phyloP scores from a whole-genome alignment of 2,113 vertebrate genomes.

The Podarcis raffonei region DNA sequence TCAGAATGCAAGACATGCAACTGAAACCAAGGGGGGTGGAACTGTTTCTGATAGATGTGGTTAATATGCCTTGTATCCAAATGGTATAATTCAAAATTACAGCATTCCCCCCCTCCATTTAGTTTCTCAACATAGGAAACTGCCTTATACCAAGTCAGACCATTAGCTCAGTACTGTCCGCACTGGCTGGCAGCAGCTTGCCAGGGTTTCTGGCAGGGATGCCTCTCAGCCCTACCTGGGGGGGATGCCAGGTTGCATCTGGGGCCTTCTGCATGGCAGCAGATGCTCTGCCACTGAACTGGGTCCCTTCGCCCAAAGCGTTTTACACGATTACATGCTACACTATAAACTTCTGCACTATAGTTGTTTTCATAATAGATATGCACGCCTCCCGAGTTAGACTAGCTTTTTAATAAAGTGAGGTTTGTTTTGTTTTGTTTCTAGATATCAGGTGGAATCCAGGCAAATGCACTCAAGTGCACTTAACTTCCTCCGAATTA shows the following conservation, averaged over 20 bases:
- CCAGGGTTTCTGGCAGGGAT: no score
- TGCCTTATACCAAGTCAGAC: no score
- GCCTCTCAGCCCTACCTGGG: no score
- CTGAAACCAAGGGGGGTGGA: no score
- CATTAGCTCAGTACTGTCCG: no score
- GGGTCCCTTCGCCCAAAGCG: no score
- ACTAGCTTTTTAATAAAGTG: no score
- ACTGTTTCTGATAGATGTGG: background rate
- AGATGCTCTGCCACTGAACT: background rate
- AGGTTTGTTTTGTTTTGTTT: background rate
- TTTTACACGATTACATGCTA: no score
- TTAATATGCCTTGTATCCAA: background rate
- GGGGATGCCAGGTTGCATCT: background rate
- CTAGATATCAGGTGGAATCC: background rate
- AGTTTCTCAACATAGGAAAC: background rate
- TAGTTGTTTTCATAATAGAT: background rate
- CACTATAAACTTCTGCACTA: no score
- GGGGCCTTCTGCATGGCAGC: background rate
- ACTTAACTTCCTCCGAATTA: background rate
- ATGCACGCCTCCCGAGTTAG: background rate
- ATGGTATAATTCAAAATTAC: background rate
- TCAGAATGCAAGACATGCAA: background rate
- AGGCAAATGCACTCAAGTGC: constrained; percentile 1
- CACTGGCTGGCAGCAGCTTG: no score
- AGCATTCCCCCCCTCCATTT: no score